Evolutionary conservation across 2,888 invertebrate species (phyloP).

Genomic region (Melangyna quadrimaculata): DNA sequence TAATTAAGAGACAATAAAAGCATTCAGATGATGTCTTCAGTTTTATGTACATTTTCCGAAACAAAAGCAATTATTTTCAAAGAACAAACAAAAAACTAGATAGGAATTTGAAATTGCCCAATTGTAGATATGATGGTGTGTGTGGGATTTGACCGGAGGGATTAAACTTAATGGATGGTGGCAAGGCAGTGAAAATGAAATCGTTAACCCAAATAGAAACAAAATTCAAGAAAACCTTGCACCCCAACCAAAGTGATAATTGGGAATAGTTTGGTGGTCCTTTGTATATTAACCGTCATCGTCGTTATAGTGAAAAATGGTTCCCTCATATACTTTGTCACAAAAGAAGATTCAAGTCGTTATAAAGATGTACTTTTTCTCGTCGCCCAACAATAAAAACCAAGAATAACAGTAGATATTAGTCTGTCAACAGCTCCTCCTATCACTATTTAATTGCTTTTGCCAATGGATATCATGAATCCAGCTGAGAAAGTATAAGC

Average conservation of each 20-base stretch:
- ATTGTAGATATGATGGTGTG: no score
- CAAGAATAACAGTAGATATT: neutral
- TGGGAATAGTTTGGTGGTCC: neutral
- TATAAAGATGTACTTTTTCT: neutral
- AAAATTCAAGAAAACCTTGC: neutral
- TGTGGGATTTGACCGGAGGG: no score
- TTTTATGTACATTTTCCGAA: no score
- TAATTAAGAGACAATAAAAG: no score
- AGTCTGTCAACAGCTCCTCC: neutral
- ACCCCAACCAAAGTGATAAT: neutral
- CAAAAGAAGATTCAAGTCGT: neutral
- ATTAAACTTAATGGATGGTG: no score
- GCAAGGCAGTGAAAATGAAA: no score
- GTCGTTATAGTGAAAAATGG: neutral
- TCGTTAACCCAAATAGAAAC: no score
- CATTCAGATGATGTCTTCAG: no score
- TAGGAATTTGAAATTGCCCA: no score
- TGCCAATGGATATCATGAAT: neutral
- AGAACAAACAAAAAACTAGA: no score
- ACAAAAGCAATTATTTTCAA: no score
- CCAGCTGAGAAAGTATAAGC: neutral
- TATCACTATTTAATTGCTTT: neutral
- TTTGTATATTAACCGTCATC: neutral
- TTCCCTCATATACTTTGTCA: neutral
- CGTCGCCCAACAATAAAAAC: neutral